A percentile compares a stretch with the other conserved stretches of the same genome.
Evolutionary conservation across 2,888 invertebrate genomes (phyloP).

Genomic region (Leptinotarsa haldemani): DNA sequence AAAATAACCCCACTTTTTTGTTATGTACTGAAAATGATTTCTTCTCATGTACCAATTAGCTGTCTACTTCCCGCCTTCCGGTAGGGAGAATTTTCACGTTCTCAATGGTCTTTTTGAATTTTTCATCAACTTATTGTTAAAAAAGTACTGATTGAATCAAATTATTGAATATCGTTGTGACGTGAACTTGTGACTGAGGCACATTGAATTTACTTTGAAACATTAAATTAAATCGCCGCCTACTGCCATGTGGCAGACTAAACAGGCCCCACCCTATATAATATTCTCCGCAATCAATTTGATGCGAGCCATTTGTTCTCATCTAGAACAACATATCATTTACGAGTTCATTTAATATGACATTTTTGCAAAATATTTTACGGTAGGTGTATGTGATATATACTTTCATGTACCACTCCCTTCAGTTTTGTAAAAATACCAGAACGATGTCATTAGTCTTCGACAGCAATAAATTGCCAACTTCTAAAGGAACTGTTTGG

Average conservation of each 20-base stretch:
- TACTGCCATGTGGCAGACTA: background rate
- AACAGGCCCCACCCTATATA: background rate
- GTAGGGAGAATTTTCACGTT: no score
- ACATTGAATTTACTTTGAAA: background rate
- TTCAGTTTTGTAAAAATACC: slow-evolving; percentile 11
- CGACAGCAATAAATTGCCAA: slow-evolving; percentile 22
- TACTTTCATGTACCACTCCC: slow-evolving; percentile 18
- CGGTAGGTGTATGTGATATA: slow-evolving; percentile 25
- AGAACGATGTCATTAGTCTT: slow-evolving; percentile 23
- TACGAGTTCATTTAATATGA: background rate
- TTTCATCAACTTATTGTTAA: no score
- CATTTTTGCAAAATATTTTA: slow-evolving; percentile 17
- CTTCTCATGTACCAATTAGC: no score
- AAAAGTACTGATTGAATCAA: no score
- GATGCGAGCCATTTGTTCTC: slow-evolving; percentile 9
- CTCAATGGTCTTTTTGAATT: no score
- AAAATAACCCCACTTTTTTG: no score
- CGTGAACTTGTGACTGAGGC: background rate
- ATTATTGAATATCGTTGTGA: no score
- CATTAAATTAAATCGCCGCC: slow-evolving; percentile 2
- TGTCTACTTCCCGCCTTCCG: no score
- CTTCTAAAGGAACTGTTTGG: slow-evolving; percentile 10
- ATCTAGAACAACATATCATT: slow-evolving; percentile 10
- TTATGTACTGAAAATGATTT: no score
- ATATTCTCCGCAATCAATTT: slow-evolving; percentile 7